Base-by-base conservation (phyloP, 2,888 invertebrate genomes). In the Mechanitis messenoides region DNA sequence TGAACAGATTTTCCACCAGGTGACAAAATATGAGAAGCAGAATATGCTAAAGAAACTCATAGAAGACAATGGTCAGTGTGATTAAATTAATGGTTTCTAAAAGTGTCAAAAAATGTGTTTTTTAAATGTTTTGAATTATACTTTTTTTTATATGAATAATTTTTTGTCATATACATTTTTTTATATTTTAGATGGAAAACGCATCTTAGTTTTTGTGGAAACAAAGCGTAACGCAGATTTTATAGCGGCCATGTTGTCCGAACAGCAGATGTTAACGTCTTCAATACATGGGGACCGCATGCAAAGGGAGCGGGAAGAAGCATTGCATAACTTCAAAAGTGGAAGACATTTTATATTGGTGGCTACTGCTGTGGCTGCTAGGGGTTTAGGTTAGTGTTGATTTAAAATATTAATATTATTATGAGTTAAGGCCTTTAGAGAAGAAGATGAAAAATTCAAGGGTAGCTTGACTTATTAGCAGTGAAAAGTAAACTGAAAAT, bases 221-320 rank as follows among this genome's bases (percentile, higher is more conserved):
- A 95, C 94, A 12, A 98, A 98, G 76, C 92, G 95, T 53, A 95
- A 93, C 62, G 97, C 98, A 0, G 98, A 99, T 81, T 98, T 96
- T 78, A 86, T 97, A 33, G 98, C 97, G 0, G 93, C 95, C 0
- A 92, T 93, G 72, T 82, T 98, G 42, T 95, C 95, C 0, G 95
- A 96, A 79, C 83, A 85, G n/a, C 92, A 94, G 61, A 92, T 94
- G 78, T 95, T 97, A 6, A 98, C 98, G 0, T 98, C 98, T 3
- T 98, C 98, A 47, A 99, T 99, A 76, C 99, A 99, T 85, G 99
- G 99, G 45, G 99, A 99, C 87, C 93, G 99, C 55, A 93, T 95
- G 74, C 99, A 99, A 82, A 92, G 95, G 57, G 99, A 99, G 81
- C 93, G 99, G 58, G 99, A 99, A 85, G 96, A 97, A 73, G 98